These are phyloP conservation scores for Drosophila melanogaster DNA, from an alignment of 1,140 invertebrate genomes.

Conservation along the genomic window Release_6_plus_ISO1_MT NT_037436.4:6178501-6179000, in stretches of 20 bases:
- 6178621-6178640: conserved; percentile 58
- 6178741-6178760: background rate
- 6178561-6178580: conserved; percentile 57
- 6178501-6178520: conserved; percentile 89
- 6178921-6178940: conserved; percentile 18
- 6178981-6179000: conserved; percentile 58
- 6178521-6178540: conserved; percentile 88
- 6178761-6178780: no score
- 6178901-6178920: background rate
- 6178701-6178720: background rate
- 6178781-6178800: background rate
- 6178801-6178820: background rate
- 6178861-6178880: conserved; percentile 24
- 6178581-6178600: conserved; percentile 78
- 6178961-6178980: conserved; percentile 9
- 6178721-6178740: background rate
- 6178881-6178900: conserved; percentile 11
- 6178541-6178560: conserved; percentile 66
- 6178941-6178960: conserved; percentile 19
- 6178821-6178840: background rate
- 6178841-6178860: conserved; percentile 4
- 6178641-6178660: background rate
- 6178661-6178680: background rate
- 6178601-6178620: conserved; percentile 58
- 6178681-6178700: background rate